phyloP scores from a whole-genome alignment of 2,888 invertebrate species.

The Capitulum mitella region DNA sequence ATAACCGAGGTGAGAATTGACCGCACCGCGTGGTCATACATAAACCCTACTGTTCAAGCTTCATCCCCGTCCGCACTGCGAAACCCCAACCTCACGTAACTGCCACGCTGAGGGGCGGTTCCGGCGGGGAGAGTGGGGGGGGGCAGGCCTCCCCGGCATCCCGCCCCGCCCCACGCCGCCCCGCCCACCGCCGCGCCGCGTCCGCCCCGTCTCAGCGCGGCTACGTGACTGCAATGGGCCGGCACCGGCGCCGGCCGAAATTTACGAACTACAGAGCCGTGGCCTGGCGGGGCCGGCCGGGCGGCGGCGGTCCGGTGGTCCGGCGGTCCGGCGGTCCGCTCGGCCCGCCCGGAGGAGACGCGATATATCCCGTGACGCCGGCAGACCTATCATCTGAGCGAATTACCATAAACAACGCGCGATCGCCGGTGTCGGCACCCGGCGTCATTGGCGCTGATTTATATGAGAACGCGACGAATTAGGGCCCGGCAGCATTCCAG shows the following conservation, averaged over 20 bases:
- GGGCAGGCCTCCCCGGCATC: no score
- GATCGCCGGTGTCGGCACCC: background rate
- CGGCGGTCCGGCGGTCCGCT: background rate
- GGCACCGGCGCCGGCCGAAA: background rate
- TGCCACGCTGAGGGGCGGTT: no score
- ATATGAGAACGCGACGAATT: constrained; percentile 13
- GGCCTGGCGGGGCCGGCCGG: background rate
- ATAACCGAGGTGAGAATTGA: no score
- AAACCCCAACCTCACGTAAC: no score
- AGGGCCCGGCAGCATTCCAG: background rate
- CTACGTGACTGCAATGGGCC: background rate
- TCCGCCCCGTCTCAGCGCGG: no score
- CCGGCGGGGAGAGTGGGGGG: no score
- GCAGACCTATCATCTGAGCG: constrained; percentile 8
- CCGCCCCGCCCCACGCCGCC: no score
- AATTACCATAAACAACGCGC: constrained; percentile 11
- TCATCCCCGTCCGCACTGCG: no score
- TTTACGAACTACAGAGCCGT: background rate
- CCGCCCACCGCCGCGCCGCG: no score
- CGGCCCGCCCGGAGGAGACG: background rate
- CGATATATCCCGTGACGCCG: background rate
- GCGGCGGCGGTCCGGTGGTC: background rate
- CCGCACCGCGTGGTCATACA: no score
- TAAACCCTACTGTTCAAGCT: no score
- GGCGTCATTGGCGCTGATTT: background rate